Evolutionary conservation across 2,113 vertebrate genomes (phyloP).

Genomic region (Phainopepla nitens): DNA sequence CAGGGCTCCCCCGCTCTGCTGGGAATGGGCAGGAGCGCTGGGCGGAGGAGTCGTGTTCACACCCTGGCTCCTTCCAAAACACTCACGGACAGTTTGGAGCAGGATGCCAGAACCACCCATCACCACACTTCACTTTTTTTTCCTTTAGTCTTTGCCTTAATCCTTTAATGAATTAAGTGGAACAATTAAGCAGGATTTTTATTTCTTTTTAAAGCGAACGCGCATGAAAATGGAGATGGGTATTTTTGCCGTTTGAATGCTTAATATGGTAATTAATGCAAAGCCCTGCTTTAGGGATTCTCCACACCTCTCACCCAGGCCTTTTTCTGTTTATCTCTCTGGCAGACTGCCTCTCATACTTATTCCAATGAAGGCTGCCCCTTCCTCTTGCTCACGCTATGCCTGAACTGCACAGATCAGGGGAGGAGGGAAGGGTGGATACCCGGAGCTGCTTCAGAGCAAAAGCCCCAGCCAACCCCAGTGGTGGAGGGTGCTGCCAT

Average conservation of each 20-base stretch:
- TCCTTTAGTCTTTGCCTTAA: constrained; percentile 52
- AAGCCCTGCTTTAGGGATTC: constrained; percentile 36
- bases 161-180: constrained; percentile 76
- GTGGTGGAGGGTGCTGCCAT: accelerated
- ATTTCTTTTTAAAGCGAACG: constrained; percentile 23
- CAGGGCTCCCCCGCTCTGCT: not conserved
- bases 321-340: not conserved
- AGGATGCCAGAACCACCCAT: constrained; percentile 58
- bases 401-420: not conserved
- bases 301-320: constrained; percentile 18
- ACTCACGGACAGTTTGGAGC: not conserved
- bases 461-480: not conserved
- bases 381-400: not conserved
- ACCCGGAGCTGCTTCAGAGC: not conserved
- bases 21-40: accelerated
- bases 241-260: not conserved
- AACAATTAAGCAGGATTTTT: constrained; percentile 61
- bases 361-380: not conserved
- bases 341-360: not conserved
- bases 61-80: not conserved
- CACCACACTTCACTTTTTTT: constrained; percentile 11
- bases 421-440: not conserved
- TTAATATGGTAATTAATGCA: constrained; percentile 41
- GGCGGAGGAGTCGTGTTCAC: not conserved
- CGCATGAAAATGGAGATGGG: not conserved